Evolutionary conservation across 37 sponge, comb jelly and placozoan genomes (phyloP), one percentile per base, ranked within the genome.

Genomic region (Bolinopsis microptera): DNA sequence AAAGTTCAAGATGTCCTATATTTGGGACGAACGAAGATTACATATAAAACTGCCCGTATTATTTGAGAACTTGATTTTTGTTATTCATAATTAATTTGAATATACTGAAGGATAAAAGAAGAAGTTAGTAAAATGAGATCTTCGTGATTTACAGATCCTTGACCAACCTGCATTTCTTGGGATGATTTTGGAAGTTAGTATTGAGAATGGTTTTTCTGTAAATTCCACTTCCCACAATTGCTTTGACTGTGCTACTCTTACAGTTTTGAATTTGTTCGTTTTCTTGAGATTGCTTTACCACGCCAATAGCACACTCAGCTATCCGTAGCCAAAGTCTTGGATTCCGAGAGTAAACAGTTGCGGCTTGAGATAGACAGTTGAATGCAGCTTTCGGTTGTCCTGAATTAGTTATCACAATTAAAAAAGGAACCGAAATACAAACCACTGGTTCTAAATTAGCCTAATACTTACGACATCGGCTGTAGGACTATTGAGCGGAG

Each of bases 291-390:
- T 35, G 39, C 83, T 38, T 82, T 5, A 82, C 74, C 37, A 35
- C 82, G 9, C 92, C 96, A 69, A 98, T 95, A 74, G 96, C 97
- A 22, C 96, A 94, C 94, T 98, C 99, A 36, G 99, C 99, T 26
- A 98, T 93, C 30, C 97, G 83, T 25, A 97, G 94, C 99, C 99
- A 98, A 39, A 97, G 94, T 16, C 94, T 95, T 22, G 99, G 97
- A 76, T 97, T 97, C 33, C 96, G 83, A 83, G 96, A 95, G 95
- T 93, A 97, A 40, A 96, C 99, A 35, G 96, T 97, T 2, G 96
- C 97, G 8, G 96, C 96, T 69, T 96, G 95, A 88, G 97, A 80
- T 38, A 98, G 95, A n/a, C 95, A 95, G 83, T 96, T 97, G 93
- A 98, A 98, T 21, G 97, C 99, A 28, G 94, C 94, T 36, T 70